These are phyloP conservation scores for Rhinolophus sinicus DNA, from an alignment of 2,113 vertebrate genomes.

Conservation along the genomic window DNA sequence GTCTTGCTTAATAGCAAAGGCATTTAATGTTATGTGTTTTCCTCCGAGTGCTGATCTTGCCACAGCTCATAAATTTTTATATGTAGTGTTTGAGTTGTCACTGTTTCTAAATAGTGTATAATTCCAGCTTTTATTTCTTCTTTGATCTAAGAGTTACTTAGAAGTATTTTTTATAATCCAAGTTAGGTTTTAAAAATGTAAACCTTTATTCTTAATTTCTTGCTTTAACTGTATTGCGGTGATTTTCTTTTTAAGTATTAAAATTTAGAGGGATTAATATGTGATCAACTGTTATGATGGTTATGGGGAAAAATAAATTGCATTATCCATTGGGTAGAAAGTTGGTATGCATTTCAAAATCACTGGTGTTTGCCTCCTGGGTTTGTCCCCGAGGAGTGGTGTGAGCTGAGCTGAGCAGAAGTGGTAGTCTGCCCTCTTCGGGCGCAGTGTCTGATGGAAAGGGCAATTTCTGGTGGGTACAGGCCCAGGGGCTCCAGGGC, in stretches of 20 bases:
- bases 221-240: neutral
- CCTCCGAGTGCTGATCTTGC: neutral
- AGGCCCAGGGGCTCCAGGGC: neutral
- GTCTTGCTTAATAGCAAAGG: constrained; percentile 66
- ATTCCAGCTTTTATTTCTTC: constrained; percentile 60
- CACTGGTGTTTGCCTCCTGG: neutral
- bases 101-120: constrained; percentile 58
- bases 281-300: neutral
- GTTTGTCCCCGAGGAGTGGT: neutral
- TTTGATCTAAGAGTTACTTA: constrained; percentile 54
- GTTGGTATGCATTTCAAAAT: neutral
- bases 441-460: neutral
- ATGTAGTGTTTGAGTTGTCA: neutral
- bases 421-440: neutral
- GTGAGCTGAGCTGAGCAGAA: neutral
- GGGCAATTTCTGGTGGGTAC: too few relatives aligned
- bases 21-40: constrained; percentile 54
- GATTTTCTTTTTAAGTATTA: neutral
- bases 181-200: neutral
- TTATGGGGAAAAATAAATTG: neutral
- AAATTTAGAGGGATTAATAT: neutral
- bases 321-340: neutral
- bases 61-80: constrained; percentile 70
- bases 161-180: constrained; percentile 32
- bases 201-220: constrained; percentile 12